These are phyloP conservation scores for Neoseiulus cucumeris DNA, from an alignment of 1,140 invertebrate species.

Conservation along the genomic window DNA sequence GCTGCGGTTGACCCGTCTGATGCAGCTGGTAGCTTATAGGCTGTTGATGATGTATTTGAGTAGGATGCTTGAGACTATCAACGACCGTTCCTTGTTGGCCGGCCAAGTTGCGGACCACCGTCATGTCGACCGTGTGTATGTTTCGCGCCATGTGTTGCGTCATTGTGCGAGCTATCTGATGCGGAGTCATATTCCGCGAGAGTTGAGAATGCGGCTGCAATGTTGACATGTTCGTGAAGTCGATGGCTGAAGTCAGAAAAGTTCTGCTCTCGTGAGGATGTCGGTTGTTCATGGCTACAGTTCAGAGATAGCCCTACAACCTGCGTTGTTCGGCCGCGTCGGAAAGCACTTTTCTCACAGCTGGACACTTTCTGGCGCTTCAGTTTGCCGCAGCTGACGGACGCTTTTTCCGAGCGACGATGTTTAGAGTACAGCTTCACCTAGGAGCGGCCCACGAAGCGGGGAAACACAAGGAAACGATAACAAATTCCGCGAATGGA, in stretches of 20 bases:
- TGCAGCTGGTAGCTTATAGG: neutral
- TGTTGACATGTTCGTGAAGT: conserved; percentile 4
- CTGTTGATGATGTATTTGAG: neutral
- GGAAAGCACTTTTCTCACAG: no score
- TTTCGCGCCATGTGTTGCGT: conserved; percentile 7
- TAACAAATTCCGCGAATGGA: no score
- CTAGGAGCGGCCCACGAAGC: no score
- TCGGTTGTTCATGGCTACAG: conserved; percentile 1
- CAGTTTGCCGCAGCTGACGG: no score
- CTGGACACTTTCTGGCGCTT: no score
- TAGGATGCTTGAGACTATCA: neutral
- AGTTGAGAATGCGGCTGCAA: neutral
- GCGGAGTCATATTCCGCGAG: conserved; percentile 3
- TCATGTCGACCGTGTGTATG: neutral
- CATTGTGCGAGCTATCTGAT: conserved; percentile 1
- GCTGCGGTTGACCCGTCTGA: neutral
- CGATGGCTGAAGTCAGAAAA: neutral
- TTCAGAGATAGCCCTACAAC: neutral
- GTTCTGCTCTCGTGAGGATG: conserved; percentile 1
- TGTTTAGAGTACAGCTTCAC: no score
- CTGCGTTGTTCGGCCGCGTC: neutral
- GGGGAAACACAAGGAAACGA: no score
- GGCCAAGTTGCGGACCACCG: neutral
- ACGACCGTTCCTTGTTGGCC: conserved; percentile 1
- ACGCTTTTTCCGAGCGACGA: no score